Evolutionary conservation across 2,888 invertebrate genomes (phyloP).

Genomic region (Tethea ocularis): DNA sequence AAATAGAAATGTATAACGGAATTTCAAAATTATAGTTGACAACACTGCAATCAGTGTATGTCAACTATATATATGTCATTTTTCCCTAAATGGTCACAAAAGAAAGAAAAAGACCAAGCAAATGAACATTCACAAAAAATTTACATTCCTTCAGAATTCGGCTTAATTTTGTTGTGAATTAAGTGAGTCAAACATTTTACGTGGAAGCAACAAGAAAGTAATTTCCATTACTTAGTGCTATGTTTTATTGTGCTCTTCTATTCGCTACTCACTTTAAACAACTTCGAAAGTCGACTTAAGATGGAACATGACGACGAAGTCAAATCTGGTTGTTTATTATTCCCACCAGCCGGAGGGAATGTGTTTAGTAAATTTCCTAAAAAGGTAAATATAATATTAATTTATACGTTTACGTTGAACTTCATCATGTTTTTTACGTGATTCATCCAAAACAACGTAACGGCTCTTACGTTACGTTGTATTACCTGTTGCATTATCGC

Average conservation of each 20-base stretch:
- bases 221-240: conserved; percentile 33
- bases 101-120: no score
- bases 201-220: conserved; percentile 1
- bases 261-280: conserved; percentile 21
- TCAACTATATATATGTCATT: no score
- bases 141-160: background rate
- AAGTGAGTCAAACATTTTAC: conserved; percentile 5
- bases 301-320: conserved; percentile 91
- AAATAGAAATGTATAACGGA: no score
- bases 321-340: conserved; percentile 89
- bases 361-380: conserved; percentile 90
- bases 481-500: conserved; percentile 6
- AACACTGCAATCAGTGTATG: no score
- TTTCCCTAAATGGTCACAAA: no score
- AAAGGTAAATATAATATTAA: conserved; percentile 77
- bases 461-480: conserved; percentile 12
- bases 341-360: conserved; percentile 87
- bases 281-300: conserved; percentile 34
- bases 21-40: no score
- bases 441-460: conserved; percentile 18
- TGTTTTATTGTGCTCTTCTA: conserved; percentile 38
- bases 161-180: background rate
- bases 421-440: conserved; percentile 11
- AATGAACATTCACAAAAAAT: background rate
- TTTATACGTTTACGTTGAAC: background rate